A percentile compares a stretch with the other conserved stretches of the same genome.
These are phyloP conservation scores for Lagria hirta DNA, from an alignment of 2,888 invertebrate species.

Conservation along the genomic window DNA sequence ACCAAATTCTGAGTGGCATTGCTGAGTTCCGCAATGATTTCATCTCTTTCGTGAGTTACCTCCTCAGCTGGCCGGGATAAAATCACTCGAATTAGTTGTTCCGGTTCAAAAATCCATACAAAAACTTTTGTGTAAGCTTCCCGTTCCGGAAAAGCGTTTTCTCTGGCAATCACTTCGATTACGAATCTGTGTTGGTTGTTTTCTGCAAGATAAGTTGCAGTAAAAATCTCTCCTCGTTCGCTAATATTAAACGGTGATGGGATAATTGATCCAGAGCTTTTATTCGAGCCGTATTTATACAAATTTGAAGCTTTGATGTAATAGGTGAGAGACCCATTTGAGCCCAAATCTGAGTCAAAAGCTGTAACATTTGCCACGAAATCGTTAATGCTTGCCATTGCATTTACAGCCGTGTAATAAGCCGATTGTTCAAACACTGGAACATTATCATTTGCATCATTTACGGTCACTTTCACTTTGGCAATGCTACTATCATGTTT, in stretches of 20 bases:
- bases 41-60: constrained; percentile 69
- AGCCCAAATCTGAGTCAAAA: constrained; percentile 78
- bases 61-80: constrained; percentile 79
- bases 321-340: constrained; percentile 81
- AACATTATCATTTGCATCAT: constrained; percentile 84
- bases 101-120: constrained; percentile 88
- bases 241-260: constrained; percentile 85
- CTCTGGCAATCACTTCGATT: constrained; percentile 80
- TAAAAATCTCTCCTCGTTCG: constrained; percentile 69
- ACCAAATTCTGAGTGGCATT: constrained; percentile 76
- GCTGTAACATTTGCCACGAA: constrained; percentile 75
- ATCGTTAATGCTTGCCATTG: constrained; percentile 75
- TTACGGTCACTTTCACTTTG: constrained; percentile 69
- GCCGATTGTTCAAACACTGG: constrained; percentile 58
- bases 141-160: constrained; percentile 75
- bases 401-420: constrained; percentile 65
- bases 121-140: constrained; percentile 76
- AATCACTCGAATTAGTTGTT: constrained; percentile 80
- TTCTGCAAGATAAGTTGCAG: constrained; percentile 82
- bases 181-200: constrained; percentile 88
- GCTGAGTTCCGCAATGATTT: constrained; percentile 71
- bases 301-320: constrained; percentile 79
- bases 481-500: constrained; percentile 68
- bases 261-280: constrained; percentile 81
- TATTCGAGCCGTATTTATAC: constrained; percentile 74